These are phyloP conservation scores for Rallus crepitans DNA, from an alignment of 2,797 vertebrate genomes.

Conservation along the genomic window DNA sequence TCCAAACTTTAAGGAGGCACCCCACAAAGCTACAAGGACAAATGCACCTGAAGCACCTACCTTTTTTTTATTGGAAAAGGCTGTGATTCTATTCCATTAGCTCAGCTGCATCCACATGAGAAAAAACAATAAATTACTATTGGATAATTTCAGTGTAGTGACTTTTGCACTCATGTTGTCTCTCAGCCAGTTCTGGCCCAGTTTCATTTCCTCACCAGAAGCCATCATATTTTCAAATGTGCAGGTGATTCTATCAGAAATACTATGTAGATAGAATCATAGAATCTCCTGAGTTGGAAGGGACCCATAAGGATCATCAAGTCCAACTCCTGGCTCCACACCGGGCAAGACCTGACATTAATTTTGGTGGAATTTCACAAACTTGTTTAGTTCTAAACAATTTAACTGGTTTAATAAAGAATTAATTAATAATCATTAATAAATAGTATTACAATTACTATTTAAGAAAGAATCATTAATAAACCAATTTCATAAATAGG, in stretches of 20 bases:
- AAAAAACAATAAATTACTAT: not conserved
- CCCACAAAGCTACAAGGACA: not conserved
- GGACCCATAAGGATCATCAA: too few relatives aligned
- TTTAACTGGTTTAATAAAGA: constrained; percentile 53
- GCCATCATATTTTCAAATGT: not conserved
- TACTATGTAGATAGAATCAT: not conserved
- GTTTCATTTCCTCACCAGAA: not conserved
- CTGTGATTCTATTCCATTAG: not conserved
- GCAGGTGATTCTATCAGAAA: not conserved
- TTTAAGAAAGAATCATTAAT: not conserved
- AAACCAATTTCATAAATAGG: constrained; percentile 38
- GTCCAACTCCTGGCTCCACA: too few relatives aligned
- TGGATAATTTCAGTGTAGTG: not conserved
- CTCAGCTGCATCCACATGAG: not conserved
- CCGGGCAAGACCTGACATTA: not conserved
- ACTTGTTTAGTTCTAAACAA: constrained; percentile 58
- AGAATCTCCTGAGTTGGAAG: too few relatives aligned
- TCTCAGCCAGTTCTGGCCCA: not conserved
- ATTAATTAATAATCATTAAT: not conserved
- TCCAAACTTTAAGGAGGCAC: not conserved
- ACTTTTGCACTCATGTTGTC: not conserved
- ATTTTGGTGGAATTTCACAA: constrained; percentile 66
- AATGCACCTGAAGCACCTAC: not conserved
- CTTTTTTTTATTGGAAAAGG: not conserved
- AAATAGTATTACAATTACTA: too few relatives aligned